Conservation (phyloP, 2,888 invertebrate genomes). For the Caenorhabditis sp. region DNA sequence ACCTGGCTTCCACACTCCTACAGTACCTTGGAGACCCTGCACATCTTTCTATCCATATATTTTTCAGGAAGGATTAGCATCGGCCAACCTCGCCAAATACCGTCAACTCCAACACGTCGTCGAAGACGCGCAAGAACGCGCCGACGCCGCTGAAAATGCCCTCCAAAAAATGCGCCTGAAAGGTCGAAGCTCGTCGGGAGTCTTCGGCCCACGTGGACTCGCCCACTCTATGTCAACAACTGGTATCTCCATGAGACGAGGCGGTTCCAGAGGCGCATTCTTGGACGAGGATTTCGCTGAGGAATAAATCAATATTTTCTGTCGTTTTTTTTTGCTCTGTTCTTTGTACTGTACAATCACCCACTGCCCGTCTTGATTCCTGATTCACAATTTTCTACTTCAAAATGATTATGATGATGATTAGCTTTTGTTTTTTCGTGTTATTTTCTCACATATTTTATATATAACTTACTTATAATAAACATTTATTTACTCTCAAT, state of each 20-base stretch:
- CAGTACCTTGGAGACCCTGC: too few relatives aligned
- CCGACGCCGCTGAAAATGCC: conserved; percentile 74
- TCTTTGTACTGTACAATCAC: conserved; percentile 4
- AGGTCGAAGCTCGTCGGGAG: conserved; percentile 56
- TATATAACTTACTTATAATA: neutral
- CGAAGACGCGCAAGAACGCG: conserved; percentile 70
- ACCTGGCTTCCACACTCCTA: too few relatives aligned
- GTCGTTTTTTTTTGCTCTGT: conserved; percentile 6
- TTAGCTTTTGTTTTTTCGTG: neutral
- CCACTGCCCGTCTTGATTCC: too few relatives aligned
- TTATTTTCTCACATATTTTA: neutral
- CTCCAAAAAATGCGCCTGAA: conserved; percentile 73
- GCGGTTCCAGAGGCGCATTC: conserved; percentile 50
- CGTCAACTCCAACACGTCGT: conserved; percentile 75
- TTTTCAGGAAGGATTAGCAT: conserved; percentile 73
- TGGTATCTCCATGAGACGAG: conserved; percentile 32
- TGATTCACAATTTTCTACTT: neutral
- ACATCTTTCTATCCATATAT: neutral
- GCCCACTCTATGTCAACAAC: conserved; percentile 55
- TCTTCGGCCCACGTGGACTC: conserved; percentile 53
- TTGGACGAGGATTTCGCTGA: conserved; percentile 55
- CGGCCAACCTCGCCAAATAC: conserved; percentile 74
- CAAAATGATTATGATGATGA: too few relatives aligned
- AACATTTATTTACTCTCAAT: conserved; percentile 1
- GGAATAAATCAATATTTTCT: conserved; percentile 27